phyloP scores from a whole-genome alignment of 2,797 vertebrate species.

The Xenopus petersii region DNA sequence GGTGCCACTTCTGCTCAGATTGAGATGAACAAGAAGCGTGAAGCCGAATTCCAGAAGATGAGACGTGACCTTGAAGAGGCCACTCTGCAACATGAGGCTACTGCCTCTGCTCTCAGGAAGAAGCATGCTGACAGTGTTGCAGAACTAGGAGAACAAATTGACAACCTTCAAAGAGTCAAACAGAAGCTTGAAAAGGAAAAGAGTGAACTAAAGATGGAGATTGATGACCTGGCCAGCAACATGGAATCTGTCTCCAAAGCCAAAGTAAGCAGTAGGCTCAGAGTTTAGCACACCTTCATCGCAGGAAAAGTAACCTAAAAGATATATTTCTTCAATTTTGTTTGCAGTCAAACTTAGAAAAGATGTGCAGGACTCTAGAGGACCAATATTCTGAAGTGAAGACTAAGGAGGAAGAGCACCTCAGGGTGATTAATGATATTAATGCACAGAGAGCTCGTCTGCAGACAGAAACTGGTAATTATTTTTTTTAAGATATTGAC shows the following conservation, averaged over 20 bases:
- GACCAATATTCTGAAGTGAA: conserved; percentile 71
- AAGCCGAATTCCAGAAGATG: conserved; percentile 82
- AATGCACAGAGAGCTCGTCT: conserved; percentile 64
- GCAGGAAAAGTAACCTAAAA: no score
- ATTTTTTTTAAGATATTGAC: no score
- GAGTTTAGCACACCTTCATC: not conserved
- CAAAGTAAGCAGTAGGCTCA: conserved; percentile 63
- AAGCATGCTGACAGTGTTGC: conserved; percentile 80
- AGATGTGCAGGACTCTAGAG: conserved; percentile 64
- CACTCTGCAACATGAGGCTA: conserved; percentile 83
- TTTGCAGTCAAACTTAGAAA: conserved; percentile 63
- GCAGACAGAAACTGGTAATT: conserved; percentile 67
- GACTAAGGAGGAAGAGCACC: conserved; percentile 66
- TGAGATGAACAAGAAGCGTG: conserved; percentile 84
- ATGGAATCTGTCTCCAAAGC: conserved; percentile 76
- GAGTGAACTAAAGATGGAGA: conserved; percentile 71
- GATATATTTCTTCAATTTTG: no score
- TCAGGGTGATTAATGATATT: conserved; percentile 65
- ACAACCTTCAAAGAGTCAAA: conserved; percentile 84
- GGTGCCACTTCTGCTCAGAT: conserved; percentile 75
- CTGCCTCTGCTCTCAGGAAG: conserved; percentile 69
- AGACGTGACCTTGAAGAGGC: conserved; percentile 80
- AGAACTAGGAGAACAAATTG: conserved; percentile 81
- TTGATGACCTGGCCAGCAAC: conserved; percentile 79
- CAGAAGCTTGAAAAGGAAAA: no score